A percentile compares a stretch with the other conserved stretches of the same genome.
Evolutionary conservation across 1,140 invertebrate genomes (phyloP).

Genomic region (Drosophila sp.): DNA sequence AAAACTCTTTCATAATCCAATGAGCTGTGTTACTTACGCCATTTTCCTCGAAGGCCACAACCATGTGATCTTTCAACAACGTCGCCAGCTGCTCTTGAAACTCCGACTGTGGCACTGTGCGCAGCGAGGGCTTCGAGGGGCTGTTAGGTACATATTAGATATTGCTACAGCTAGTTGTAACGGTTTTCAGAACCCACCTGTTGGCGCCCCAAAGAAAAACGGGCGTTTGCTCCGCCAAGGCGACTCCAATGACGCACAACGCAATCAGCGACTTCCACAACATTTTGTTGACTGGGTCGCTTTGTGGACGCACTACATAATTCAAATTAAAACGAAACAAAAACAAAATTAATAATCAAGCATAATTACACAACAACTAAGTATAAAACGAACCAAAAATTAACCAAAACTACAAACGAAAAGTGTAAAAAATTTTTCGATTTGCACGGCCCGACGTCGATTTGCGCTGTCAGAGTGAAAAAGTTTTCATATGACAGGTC

Average conservation of each 20-base stretch:
- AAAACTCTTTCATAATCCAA: not conserved
- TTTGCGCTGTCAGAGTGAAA: slow-evolving; percentile 56
- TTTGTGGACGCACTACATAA: slow-evolving; percentile 50
- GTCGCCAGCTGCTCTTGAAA: slow-evolving; percentile 60
- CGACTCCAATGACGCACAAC: slow-evolving; percentile 79
- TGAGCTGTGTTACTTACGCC: slow-evolving; percentile 62
- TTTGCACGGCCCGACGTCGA: slow-evolving; percentile 52
- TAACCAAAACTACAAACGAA: slow-evolving; percentile 77
- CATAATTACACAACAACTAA: slow-evolving; percentile 42
- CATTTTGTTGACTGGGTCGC: slow-evolving; percentile 57
- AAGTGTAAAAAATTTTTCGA: slow-evolving; percentile 61
- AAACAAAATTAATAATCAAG: slow-evolving; percentile 46
- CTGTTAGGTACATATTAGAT: slow-evolving; percentile 25
- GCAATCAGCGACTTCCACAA: slow-evolving; percentile 81
- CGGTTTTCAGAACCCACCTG: slow-evolving; percentile 61
- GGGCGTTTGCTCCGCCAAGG: slow-evolving; percentile 76
- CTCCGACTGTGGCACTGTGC: slow-evolving; percentile 65
- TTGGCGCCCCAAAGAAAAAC: slow-evolving; percentile 80
- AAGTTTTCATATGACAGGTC: slow-evolving; percentile 59
- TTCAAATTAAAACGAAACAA: slow-evolving; percentile 37
- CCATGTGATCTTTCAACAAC: slow-evolving; percentile 72
- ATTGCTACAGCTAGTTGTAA: slow-evolving; percentile 16
- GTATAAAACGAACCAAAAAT: slow-evolving; percentile 75
- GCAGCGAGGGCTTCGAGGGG: slow-evolving; percentile 60
- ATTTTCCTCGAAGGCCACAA: slow-evolving; percentile 80